phyloP scores from a whole-genome alignment of 2,797 vertebrate species.

The Gambusia yucatana region DNA sequence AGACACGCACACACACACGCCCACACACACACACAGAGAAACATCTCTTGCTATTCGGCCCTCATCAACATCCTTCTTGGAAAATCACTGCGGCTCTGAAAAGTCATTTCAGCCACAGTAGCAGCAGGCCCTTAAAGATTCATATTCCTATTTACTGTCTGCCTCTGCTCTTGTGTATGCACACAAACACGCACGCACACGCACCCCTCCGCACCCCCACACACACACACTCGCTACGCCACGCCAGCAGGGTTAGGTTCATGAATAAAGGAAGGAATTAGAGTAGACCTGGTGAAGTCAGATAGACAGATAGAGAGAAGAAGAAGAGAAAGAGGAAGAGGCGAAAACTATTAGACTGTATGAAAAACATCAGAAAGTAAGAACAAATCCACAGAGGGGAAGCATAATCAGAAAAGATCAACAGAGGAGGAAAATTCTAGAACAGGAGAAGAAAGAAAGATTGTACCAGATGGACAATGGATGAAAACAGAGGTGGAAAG shows the following conservation, averaged over 20 bases:
- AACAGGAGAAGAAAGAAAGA: constrained; percentile 44
- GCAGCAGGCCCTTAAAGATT: constrained; percentile 81
- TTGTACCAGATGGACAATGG: constrained; percentile 24
- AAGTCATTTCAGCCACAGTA: constrained; percentile 81
- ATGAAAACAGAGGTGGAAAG: constrained; percentile 30
- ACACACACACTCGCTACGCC: constrained; percentile 40
- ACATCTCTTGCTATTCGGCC: constrained; percentile 65
- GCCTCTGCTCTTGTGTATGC: constrained; percentile 45
- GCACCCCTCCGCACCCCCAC: neutral
- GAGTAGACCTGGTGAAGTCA: constrained; percentile 71
- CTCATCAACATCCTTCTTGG: constrained; percentile 82
- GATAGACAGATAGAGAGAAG: constrained; percentile 72
- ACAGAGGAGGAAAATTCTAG: constrained; percentile 53
- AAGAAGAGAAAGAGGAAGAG: constrained; percentile 58
- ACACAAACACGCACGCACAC: constrained; percentile 20
- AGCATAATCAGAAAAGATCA: constrained; percentile 57
- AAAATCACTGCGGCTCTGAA: constrained; percentile 80
- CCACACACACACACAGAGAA: constrained; percentile 33
- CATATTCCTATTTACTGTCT: constrained; percentile 83
- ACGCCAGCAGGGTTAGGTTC: constrained; percentile 77
- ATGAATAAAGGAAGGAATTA: constrained; percentile 83
- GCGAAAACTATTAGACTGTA: constrained; percentile 72
- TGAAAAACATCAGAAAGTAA: constrained; percentile 58
- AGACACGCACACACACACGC: neutral
- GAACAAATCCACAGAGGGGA: constrained; percentile 38